Evolutionary conservation across 2,888 invertebrate genomes (phyloP), one percentile per base, ranked within the genome.

Genomic region (Calliopum simillimum): DNA sequence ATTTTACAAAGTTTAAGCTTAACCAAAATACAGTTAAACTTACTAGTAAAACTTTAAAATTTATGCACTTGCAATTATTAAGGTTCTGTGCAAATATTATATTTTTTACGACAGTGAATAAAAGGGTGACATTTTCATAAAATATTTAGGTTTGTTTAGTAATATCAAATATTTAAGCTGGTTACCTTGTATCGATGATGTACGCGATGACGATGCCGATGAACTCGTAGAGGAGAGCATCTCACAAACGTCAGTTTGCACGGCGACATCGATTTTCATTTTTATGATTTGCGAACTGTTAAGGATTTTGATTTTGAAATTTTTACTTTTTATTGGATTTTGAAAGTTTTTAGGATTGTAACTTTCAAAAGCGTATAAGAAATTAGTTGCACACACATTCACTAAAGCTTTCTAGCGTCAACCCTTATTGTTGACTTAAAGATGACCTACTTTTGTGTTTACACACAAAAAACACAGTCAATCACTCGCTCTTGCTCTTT

Each of bases 171-270:
- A 41, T 55, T n/a, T 6, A 25, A 55, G 51, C 43, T 63, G 53
- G 33, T 71, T 74, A 83, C 83, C 83, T 82, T 78, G 81, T 71
- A 81, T 77, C 58, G 83, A 83, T 67, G 83, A 78, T 62, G 80
- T 79, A 70, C 83, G 81, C 59, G 82, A 82, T 64, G 78, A 76
- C 59, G 76, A 77, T 68, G 77, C 71, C 61, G 72, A 72, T 69
- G 71, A 80, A 41, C 81, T 78, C 73, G 78, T 79, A 71, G 78
- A 75, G 46, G 80, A 81, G 51, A 83, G 79, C 79, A 84, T 80
- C 73, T 84, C 84, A 46, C 78, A 80, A 70, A 85, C 77, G 76
- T 85, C 85, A 70, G 86, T 86, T 78, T 86, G 86, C 16, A 85
- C 83, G 71, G 84, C 86, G 71, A 85, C 82, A 77, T 80, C 78